Base-by-base conservation (phyloP, 37 sponge, comb jelly and placozoan species). In the Geodia barretti region DNA sequence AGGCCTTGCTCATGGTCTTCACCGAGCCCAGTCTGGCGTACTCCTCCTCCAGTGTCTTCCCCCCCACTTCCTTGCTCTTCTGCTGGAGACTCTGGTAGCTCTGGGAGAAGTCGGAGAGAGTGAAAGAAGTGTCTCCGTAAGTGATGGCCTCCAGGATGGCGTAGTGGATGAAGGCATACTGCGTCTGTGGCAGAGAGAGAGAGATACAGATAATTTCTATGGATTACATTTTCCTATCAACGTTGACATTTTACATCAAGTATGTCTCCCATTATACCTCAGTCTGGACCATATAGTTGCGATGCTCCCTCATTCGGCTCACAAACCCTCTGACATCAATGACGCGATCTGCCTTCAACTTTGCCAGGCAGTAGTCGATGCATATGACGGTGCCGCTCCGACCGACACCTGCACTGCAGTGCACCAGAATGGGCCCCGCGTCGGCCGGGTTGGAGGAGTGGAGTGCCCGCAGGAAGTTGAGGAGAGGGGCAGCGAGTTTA, bases 321-420 rank as follows among this genome's bases (percentile, higher is more conserved):
- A 92, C 83, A 72, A 88, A 76, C 33, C 89, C 86, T 32, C 80
- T 41, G 24, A 88, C 75, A 71, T 92, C 85, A 14, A 92, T 61
- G 23, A 42, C 76, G 20, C 65, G 74, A 54, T 88, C 86, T 37
- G 25, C 54, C 62, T 68, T 76, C 29, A 92, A 68, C 62, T 82
- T 73, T 29, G 87, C 66, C 9, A 92, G 79, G 41, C 85, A 84
- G 73, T 81, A 84, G 83, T 92, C 93, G 26, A 92, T 70, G 31
- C 85, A 82, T 17, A 92, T 59, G 60, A 92, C 77, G 0, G 89
- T 88, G 21, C 93, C 93, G 0, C 88, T 84, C 60, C 93, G 80
- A 24, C 93, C 93, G 32, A 88, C 88, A 29, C 93, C 93, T 71
- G 93, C 93, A 88, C 89, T 92, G 86, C 93, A 92, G 86, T 92